Conservation (phyloP, 2,888 invertebrate genomes). For the Trachelus stipa region DNA sequence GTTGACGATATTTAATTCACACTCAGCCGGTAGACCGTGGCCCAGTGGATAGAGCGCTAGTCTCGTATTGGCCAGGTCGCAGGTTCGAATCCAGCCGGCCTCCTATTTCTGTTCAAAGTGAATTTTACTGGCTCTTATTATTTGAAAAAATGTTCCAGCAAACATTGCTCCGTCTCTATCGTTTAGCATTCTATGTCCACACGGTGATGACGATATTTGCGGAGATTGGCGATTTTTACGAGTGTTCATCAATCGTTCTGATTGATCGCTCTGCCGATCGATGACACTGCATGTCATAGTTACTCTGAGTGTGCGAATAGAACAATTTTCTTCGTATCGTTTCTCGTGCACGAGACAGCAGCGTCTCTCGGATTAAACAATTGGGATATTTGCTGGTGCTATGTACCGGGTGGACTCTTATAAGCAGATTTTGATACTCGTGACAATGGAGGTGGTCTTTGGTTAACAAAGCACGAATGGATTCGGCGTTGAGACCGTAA, state of each 20-base stretch:
- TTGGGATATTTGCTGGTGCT: background rate
- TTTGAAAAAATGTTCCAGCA: background rate
- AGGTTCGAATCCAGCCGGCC: conserved; percentile 37
- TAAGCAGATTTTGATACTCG: background rate
- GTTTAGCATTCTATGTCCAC: conserved; percentile 20
- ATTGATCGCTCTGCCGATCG: conserved; percentile 33
- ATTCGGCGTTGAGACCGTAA: background rate
- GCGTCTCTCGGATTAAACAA: background rate
- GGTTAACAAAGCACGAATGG: background rate
- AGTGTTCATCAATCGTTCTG: conserved; percentile 41
- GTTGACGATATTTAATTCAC: conserved; percentile 3
- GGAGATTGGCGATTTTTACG: conserved; percentile 35
- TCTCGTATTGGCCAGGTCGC: conserved; percentile 14
- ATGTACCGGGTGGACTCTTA: background rate
- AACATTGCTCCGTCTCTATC: background rate
- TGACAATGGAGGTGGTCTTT: background rate
- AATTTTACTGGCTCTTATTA: background rate
- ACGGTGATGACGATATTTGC: conserved; percentile 54
- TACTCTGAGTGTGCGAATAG: conserved; percentile 55
- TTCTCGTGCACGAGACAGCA: background rate
- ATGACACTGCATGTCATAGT: conserved; percentile 56
- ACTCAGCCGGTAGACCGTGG: conserved; percentile 22
- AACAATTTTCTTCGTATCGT: background rate
- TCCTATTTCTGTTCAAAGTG: background rate
- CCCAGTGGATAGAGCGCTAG: conserved; percentile 35